Conservation (phyloP, 2,113 vertebrate genomes). For the Anoura caudifer region DNA sequence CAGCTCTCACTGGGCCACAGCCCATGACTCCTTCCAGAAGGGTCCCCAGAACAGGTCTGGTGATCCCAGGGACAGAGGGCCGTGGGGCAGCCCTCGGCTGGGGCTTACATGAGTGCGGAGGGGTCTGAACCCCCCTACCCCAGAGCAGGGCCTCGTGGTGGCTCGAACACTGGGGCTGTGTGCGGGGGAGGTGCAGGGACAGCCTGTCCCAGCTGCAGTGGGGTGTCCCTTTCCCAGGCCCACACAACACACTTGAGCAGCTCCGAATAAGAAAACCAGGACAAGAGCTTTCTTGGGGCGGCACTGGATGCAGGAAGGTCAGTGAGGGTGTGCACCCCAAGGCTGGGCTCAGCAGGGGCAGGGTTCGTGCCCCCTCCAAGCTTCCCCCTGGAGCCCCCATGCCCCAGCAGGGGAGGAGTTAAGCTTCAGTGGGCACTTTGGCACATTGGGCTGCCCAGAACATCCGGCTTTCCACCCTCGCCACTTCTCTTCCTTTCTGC, state of each 20-base stretch:
- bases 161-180: too few relatives aligned
- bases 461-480: constrained; percentile 61
- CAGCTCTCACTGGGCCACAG: accelerated
- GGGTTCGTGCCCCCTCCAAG: accelerated
- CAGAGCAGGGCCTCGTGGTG: accelerated
- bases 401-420: constrained; percentile 58
- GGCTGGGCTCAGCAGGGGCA: accelerated
- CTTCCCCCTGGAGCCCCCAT: accelerated
- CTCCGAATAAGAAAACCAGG: neutral
- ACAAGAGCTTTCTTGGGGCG: neutral
- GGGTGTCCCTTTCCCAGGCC: neutral
- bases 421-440: constrained; percentile 63
- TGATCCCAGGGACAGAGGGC: neutral
- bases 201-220: accelerated
- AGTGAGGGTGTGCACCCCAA: neutral
- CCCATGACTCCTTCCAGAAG: neutral
- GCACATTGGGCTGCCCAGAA: neutral
- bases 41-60: neutral
- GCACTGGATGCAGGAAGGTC: neutral
- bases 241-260: neutral
- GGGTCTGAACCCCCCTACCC: neutral
- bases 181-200: accelerated
- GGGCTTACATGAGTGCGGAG: neutral
- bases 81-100: neutral
- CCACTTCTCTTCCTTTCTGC: constrained; percentile 49